A percentile compares a stretch with the other conserved stretches of the same genome.
Conservation (phyloP, 2,797 vertebrate genomes). For the Scolopax rusticola region DNA sequence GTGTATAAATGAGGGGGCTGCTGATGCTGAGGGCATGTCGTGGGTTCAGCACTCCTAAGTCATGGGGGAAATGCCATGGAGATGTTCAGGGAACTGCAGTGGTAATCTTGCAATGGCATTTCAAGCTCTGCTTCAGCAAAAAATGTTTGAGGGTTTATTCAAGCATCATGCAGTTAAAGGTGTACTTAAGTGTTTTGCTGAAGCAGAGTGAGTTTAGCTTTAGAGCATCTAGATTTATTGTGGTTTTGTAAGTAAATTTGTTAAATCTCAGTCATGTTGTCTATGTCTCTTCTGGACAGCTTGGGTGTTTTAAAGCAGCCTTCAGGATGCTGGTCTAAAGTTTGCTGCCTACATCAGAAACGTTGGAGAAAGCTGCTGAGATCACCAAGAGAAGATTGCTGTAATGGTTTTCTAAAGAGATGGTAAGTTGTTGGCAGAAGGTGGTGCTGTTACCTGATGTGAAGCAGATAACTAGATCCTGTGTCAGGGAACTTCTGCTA, state of each 20-base stretch:
- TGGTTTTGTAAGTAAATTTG: not conserved
- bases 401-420: not conserved
- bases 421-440: slow-evolving; percentile 64
- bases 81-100: not conserved
- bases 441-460: slow-evolving; percentile 76
- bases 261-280: not conserved
- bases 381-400: not conserved
- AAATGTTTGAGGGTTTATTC: not conserved
- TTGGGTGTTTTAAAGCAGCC: not conserved
- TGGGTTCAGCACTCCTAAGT: not conserved
- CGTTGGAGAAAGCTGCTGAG: not conserved
- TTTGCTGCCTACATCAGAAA: not conserved
- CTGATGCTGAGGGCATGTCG: not conserved
- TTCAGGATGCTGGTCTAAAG: not conserved
- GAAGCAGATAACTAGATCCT: slow-evolving; percentile 39
- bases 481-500: not conserved
- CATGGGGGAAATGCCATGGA: not conserved
- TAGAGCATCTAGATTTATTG: not conserved
- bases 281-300: not conserved
- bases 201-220: not conserved
- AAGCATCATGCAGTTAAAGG: not conserved
- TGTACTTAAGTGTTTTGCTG: not conserved
- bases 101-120: not conserved
- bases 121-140: not conserved
- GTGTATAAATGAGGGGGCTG: fast-evolving